Base-by-base conservation (phyloP, 2,888 invertebrate species). In the Liopterus haemorrhoidalis region DNA sequence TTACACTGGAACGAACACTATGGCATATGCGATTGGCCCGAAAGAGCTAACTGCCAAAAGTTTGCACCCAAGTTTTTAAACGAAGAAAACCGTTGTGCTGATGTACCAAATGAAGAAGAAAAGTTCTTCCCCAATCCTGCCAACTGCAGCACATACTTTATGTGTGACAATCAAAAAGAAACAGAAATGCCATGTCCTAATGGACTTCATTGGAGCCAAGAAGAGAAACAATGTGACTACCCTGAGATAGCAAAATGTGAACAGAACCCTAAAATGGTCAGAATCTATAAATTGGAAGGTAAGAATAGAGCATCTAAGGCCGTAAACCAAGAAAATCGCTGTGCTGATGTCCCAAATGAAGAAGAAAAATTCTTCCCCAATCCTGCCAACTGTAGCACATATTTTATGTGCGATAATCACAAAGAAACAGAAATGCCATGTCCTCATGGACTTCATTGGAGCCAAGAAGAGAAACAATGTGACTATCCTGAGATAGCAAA, bases 401-500 rank as follows among this genome's bases (percentile, higher is more conserved):
- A 45, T 14, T 33, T 39, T 6, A 38, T 39, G 15, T 45, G 45
- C 18, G 45, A 35, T n/a, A 33, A 45, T 37, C 32, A 33, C 14
- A 24, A 25, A 25, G 42, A 45, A 15, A 21, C 46, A n/a, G 20
- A 41, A 8, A 20, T 41, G 11, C 11, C 22, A 6, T 52, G 52
- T 39, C 50, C 50, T 9, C 27, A 2, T 5, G 39, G 33, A 5
- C 28, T 52, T 12, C 41, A 52, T 20, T 52, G 50, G 36, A 52
- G 49, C 28, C 14, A 43, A 3, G 31, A 15, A 14, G 3, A 31
- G 8, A 46, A 45, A 3, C 24, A 25, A 20, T 52, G 52, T 12
- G 52, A 50, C 22, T 49, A 39, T 35, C 52, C 52, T 1, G 14
- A 33, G 16, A 33, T 33, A 15, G 43, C 51, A 5, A 33, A 44